Conservation (phyloP, 2,113 vertebrate genomes). For the Ptilorrhoa leucosticta region DNA sequence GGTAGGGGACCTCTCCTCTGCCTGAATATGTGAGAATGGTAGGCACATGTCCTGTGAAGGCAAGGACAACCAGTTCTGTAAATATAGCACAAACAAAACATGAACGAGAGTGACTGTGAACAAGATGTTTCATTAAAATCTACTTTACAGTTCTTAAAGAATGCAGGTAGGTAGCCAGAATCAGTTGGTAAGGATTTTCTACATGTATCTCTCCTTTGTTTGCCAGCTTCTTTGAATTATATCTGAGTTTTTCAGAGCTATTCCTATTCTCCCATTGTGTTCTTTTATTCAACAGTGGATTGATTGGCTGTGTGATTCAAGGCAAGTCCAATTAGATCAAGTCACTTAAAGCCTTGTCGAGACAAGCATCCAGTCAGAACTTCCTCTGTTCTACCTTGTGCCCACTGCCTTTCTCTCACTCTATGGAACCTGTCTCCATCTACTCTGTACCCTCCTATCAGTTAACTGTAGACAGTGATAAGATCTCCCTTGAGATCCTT, state of each 20-base stretch:
- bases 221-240: neutral
- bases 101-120: neutral
- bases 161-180: neutral
- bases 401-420: neutral
- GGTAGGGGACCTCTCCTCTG: neutral
- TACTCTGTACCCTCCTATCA: neutral
- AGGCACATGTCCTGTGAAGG: neutral
- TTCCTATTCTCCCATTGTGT: neutral
- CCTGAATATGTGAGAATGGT: neutral
- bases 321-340: neutral
- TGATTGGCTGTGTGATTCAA: neutral
- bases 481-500: neutral
- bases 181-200: neutral
- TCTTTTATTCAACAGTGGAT: neutral
- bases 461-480: neutral
- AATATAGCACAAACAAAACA: neutral
- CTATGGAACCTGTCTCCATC: neutral
- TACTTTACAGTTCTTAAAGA: neutral
- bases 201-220: neutral
- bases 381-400: neutral
- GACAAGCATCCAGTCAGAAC: neutral
- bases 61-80: neutral
- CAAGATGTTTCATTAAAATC: neutral
- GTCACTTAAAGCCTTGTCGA: neutral
- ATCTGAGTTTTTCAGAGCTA: neutral